phyloP scores from a whole-genome alignment of 92 coral and sea anemone species.

The Heteractis magnifica region DNA sequence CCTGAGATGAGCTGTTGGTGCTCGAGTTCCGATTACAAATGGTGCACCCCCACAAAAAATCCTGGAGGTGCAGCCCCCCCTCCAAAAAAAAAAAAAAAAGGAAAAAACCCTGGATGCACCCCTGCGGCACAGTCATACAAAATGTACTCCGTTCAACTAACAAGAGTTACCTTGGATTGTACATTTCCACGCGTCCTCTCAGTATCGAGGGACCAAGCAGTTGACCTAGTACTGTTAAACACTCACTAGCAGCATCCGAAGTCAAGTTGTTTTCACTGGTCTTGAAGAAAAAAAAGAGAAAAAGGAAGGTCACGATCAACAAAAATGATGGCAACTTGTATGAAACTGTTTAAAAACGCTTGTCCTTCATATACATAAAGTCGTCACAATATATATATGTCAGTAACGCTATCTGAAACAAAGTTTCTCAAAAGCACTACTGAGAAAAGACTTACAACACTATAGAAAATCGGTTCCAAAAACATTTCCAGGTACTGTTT shows the following conservation, averaged over 20 bases:
- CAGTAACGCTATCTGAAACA: background rate
- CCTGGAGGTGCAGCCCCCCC: no score
- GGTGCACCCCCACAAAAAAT: no score
- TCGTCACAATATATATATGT: no score
- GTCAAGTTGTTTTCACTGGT: slow-evolving; percentile 91
- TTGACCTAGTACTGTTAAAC: slow-evolving; percentile 64
- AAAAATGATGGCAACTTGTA: background rate
- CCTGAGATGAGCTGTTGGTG: no score
- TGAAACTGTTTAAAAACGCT: no score
- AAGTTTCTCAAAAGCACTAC: background rate
- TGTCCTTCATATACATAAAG: no score
- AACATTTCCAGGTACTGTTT: slow-evolving; percentile 80
- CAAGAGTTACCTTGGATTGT: slow-evolving; percentile 76
- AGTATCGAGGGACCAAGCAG: slow-evolving; percentile 90
- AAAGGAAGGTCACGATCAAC: background rate
- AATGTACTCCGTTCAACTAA: background rate
- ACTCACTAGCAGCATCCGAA: slow-evolving; percentile 89
- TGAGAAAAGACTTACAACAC: slow-evolving; percentile 63
- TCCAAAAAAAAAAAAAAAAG: background rate
- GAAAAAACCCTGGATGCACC: background rate
- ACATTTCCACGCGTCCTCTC: slow-evolving; percentile 92
- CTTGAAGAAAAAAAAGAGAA: slow-evolving; percentile 19
- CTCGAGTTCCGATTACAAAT: no score
- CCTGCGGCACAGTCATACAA: background rate
- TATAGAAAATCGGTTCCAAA: slow-evolving; percentile 74